These are phyloP conservation scores for Tipula helvola DNA, from an alignment of 2,888 invertebrate genomes.

Conservation along the genomic window DNA sequence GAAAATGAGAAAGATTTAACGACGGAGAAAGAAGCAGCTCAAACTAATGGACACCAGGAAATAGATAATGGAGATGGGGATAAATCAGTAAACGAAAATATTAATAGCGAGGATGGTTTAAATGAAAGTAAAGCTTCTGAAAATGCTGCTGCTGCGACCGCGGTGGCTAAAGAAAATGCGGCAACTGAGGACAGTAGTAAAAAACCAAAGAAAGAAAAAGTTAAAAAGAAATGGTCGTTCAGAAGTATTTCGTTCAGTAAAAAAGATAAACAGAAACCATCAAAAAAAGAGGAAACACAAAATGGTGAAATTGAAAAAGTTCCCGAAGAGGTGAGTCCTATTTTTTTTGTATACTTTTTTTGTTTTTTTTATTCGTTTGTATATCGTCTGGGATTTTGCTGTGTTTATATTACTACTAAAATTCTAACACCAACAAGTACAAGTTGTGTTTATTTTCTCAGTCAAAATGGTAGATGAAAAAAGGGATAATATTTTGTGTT, in stretches of 20 bases:
- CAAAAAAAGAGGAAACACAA: constrained; percentile 43
- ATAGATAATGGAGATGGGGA: constrained; percentile 38
- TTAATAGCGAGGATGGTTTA: constrained; percentile 35
- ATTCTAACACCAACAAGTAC: not conserved
- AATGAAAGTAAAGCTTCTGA: constrained; percentile 39
- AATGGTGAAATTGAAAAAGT: constrained; percentile 50
- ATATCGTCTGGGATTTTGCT: not conserved
- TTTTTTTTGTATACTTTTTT: not conserved
- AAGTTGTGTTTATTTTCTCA: not conserved
- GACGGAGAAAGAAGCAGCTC: constrained; percentile 44
- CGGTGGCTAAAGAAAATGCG: constrained; percentile 17
- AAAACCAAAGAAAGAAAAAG: constrained; percentile 55
- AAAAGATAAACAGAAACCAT: constrained; percentile 77
- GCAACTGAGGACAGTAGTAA: constrained; percentile 37
- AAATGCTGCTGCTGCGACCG: constrained; percentile 11
- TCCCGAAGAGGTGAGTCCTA: constrained; percentile 47
- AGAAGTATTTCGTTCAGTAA: constrained; percentile 76
- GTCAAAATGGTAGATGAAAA: not conserved
- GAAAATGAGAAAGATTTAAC: constrained; percentile 57
- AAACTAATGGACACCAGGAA: constrained; percentile 18
- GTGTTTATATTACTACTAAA: not conserved
- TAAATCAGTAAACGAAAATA: not conserved
- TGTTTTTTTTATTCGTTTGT: not conserved
- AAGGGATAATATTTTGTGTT: not conserved
- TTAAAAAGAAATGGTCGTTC: constrained; percentile 84